Conservation (phyloP, 2,113 vertebrate genomes). For the Corythornis vintsioides region DNA sequence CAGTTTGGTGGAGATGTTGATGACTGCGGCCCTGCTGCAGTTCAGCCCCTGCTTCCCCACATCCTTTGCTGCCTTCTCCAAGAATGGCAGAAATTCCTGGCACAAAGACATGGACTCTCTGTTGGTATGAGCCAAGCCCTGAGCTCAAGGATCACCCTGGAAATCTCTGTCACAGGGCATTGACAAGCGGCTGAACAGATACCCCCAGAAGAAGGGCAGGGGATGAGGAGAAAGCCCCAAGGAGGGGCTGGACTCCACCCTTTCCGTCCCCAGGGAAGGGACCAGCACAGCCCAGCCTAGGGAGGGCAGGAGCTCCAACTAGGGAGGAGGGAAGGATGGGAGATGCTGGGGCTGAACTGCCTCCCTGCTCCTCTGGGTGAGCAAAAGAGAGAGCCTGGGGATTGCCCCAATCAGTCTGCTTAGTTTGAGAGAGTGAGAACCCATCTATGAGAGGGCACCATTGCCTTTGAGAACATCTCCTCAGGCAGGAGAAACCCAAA, state of each 20-base stretch:
- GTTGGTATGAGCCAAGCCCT: accelerated
- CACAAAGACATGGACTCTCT: accelerated
- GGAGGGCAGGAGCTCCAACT: neutral
- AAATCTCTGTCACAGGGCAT: neutral
- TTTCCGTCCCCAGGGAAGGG: neutral
- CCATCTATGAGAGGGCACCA: neutral
- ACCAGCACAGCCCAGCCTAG: accelerated
- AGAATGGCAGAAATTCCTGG: slow-evolving; percentile 47
- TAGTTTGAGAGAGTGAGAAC: accelerated
- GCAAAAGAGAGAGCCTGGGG: neutral
- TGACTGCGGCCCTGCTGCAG: neutral
- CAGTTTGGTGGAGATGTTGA: slow-evolving; percentile 48
- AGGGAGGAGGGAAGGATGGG: neutral
- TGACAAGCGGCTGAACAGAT: neutral
- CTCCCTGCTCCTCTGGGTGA: neutral
- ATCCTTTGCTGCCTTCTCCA: neutral
- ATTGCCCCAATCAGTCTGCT: neutral
- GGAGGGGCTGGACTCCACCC: neutral
- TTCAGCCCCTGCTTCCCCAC: neutral
- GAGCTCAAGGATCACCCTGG: accelerated
- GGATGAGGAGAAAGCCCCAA: neutral
- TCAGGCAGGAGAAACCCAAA: neutral
- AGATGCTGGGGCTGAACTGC: neutral
- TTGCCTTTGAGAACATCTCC: neutral
- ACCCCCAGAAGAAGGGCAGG: neutral